Conservation (phyloP, 1,140 invertebrate species). For the Tetramorium alpestre region DNA sequence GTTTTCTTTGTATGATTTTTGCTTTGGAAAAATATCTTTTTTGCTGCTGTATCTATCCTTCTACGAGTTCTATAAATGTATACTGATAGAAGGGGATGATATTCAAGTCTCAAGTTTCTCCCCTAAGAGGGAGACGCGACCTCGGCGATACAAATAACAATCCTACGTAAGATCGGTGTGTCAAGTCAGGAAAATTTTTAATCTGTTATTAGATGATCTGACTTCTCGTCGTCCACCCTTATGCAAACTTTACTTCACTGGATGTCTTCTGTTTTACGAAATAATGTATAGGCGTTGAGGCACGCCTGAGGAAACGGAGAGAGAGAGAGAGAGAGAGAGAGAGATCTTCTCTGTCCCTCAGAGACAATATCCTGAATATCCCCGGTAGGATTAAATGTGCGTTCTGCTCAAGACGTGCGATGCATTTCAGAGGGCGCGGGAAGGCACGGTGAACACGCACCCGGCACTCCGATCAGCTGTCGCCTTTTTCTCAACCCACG, state of each 20-base stretch:
- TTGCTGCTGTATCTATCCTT: neutral
- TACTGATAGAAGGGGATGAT: constrained; percentile 1
- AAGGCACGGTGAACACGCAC: constrained; percentile 17
- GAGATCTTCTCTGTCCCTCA: neutral
- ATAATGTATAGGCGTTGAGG: neutral
- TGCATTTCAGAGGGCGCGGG: constrained; percentile 3
- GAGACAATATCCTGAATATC: constrained; percentile 26
- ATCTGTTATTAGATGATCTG: neutral
- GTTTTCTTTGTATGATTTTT: neutral
- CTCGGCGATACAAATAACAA: neutral
- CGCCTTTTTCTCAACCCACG: constrained; percentile 37
- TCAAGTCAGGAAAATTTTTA: constrained; percentile 2
- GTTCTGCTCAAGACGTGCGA: neutral
- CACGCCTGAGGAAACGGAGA: neutral
- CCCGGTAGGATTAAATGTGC: constrained; percentile 34
- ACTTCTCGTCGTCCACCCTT: neutral
- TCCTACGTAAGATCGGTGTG: neutral
- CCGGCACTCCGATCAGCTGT: constrained; percentile 49
- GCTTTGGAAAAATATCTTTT: neutral
- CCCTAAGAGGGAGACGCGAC: neutral
- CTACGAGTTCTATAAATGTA: constrained; percentile 11
- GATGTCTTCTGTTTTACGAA: constrained; percentile 21
- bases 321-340: neutral
- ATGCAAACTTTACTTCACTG: neutral
- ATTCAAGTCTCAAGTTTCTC: neutral